Percentiles rank a stretch among this genome's conserved stretches.
Conservation (phyloP, 2,797 vertebrate genomes). For the Cirrhinus molitorella region DNA sequence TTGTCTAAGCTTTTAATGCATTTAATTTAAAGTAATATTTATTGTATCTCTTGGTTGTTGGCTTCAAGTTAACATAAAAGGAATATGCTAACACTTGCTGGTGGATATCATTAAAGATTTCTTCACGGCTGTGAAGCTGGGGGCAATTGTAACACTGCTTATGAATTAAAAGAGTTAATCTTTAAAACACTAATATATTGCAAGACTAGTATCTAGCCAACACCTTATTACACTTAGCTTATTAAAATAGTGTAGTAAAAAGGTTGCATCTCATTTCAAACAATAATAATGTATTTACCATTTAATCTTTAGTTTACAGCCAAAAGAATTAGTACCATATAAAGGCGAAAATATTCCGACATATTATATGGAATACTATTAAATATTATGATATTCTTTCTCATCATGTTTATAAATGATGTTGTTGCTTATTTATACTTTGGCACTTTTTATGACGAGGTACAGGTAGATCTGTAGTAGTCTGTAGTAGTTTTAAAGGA, state of each 20-base stretch:
- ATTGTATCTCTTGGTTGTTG: background rate
- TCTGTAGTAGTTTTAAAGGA: background rate
- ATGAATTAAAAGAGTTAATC: background rate
- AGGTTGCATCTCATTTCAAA: background rate
- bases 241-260: background rate
- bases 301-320: background rate
- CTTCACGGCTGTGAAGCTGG: background rate
- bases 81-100: slow-evolving; percentile 13
- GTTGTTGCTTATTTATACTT: background rate
- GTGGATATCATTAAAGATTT: background rate
- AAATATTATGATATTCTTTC: background rate
- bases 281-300: background rate
- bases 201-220: background rate
- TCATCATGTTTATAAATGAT: background rate
- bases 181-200: slow-evolving; percentile 4
- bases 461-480: background rate
- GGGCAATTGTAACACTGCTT: slow-evolving; percentile 4
- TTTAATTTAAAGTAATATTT: background rate
- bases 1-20: background rate
- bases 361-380: background rate
- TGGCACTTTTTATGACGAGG: background rate
- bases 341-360: background rate
- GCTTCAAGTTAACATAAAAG: slow-evolving; percentile 6
- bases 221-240: background rate
- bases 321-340: background rate